Base-by-base conservation (phyloP, 2,888 invertebrate genomes). In the Hydropsyche betteni region DNA sequence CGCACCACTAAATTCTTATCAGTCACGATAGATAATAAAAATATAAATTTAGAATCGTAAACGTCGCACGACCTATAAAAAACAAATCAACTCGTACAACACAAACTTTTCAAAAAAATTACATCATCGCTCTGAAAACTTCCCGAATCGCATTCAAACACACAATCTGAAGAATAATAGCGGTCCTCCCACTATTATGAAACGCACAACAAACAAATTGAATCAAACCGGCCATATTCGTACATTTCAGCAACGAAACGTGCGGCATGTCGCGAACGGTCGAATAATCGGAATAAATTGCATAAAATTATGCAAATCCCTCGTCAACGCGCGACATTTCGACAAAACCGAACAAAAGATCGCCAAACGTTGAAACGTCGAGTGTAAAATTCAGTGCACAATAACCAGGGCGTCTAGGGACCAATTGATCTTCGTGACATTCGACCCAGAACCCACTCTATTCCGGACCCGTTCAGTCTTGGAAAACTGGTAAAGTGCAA, bases 381-480 rank as follows among this genome's bases (percentile, higher is more conserved):
- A 24, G 24, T 24, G 24, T 58, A 24, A 24, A 24, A 24, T 24
- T 14, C 58, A 58, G 14, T 58, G 16, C 8, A 58, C 24, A 58
- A 58, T 58, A 58, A 24, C 58, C 36, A 16, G n/a, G n/a, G 7
- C 52, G 34, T n/a, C 52, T 44, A 10, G 38, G 38, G 34, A 36
- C 61, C 50, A 72, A 72, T 72, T 72, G 72, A 72, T 44, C 72
- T 72, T 38, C 72, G 53, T 58, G 72, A 58, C 70, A 53, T 52
- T 70, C 51, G 70, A 70, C 70, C 64, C 36, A 34, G 34, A 64
- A 53, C 70, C 72, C 72, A 72, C 72, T 34, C 58, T 10, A 33
- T 10, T 70, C 51, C 38, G 8, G 34, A 72, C 7, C n/a, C 10
- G 64, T 36, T 64, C 34, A 64, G 61, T 61, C 10, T 2, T 24